These are phyloP conservation scores for Heliconius charithonia DNA, from an alignment of 2,888 invertebrate species.

Conservation along the genomic window DNA sequence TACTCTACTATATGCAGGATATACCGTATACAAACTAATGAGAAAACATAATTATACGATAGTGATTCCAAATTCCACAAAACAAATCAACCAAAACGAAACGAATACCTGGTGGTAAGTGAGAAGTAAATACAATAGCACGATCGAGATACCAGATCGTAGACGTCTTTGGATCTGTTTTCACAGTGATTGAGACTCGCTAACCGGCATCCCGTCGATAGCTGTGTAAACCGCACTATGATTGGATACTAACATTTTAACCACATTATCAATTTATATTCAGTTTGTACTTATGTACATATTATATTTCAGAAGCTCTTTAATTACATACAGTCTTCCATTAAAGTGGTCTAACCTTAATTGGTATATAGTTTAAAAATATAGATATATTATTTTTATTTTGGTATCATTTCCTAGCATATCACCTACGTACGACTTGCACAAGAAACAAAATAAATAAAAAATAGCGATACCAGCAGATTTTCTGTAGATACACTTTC, in stretches of 20 bases:
- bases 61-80: not conserved
- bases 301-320: slow-evolving; percentile 16
- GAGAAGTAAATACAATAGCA: slow-evolving; percentile 33
- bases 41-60: not conserved
- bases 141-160: slow-evolving; percentile 10
- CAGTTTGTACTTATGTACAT: not conserved
- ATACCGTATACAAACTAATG: not conserved
- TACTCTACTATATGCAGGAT: not conserved
- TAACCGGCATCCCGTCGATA: slow-evolving; percentile 66
- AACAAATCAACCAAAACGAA: slow-evolving; percentile 45
- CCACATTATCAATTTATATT: slow-evolving; percentile 14
- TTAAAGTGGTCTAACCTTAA: not conserved
- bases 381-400: not conserved
- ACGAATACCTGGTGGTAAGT: slow-evolving; percentile 51
- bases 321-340: not conserved
- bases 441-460: no score
- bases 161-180: slow-evolving; percentile 50
- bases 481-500: no score
- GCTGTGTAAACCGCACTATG: slow-evolving; percentile 67
- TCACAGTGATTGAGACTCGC: slow-evolving; percentile 59
- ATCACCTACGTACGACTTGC: no score
- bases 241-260: slow-evolving; percentile 23
- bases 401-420: not conserved
- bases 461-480: no score
- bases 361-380: not conserved